These are phyloP conservation scores for Phrynocephalus versicolor DNA, from an alignment of 2,113 vertebrate genomes.

Conservation along the genomic window DNA sequence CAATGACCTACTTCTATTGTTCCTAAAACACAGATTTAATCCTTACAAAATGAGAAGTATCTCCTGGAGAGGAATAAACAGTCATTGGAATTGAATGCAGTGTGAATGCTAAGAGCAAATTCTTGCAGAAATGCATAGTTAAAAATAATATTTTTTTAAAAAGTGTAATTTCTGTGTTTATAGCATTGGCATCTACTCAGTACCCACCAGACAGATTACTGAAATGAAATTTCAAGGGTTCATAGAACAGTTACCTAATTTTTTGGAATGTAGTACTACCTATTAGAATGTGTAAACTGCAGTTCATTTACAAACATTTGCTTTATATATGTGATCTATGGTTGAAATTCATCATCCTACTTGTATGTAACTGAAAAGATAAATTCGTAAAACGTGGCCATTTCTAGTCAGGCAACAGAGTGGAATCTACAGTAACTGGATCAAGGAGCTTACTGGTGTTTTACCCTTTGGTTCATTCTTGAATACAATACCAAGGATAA, in stretches of 20 bases:
- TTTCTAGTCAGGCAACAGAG: neutral
- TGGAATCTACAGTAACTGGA: neutral
- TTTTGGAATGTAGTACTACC: neutral
- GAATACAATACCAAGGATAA: neutral
- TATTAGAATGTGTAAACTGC: neutral
- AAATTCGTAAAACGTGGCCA: neutral
- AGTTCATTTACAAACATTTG: neutral
- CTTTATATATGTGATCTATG: neutral
- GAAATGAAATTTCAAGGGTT: neutral
- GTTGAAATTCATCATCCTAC: neutral
- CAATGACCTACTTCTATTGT: neutral
- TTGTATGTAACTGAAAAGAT: neutral
- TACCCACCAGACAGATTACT: neutral
- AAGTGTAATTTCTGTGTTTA: neutral
- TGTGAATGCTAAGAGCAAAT: neutral
- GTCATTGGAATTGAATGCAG: neutral
- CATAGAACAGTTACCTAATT: neutral
- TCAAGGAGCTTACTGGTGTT: neutral
- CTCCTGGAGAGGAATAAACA: neutral
- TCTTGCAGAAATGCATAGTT: neutral
- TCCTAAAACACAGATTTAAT: neutral
- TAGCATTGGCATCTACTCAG: neutral
- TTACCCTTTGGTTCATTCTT: neutral
- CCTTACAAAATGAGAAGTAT: neutral
- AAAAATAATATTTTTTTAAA: neutral